Base-by-base conservation (phyloP, 2,113 vertebrate genomes). In the Holacanthus passer region DNA sequence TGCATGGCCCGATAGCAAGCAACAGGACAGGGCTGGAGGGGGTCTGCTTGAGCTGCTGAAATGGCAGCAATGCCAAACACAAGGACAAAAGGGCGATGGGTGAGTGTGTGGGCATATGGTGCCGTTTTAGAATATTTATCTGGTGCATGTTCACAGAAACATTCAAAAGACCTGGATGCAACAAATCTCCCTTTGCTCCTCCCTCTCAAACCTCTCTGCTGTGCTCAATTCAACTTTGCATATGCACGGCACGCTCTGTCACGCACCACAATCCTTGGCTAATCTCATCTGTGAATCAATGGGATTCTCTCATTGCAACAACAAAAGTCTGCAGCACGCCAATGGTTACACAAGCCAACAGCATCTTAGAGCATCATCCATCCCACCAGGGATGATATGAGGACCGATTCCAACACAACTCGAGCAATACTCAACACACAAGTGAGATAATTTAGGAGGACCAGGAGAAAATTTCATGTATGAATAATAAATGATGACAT, bases 261-360 rank as follows among this genome's bases (percentile, higher is more conserved):
- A 77, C 9, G 12, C 41, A 29, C 41, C 43, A 24, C 48, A 73
- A 79, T 66, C 71, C 74, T 35, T 50, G 66, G 56, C 58, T 89
- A 66, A 87, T 80, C 82, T 82, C 58, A 58, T 81, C 71, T 77
- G 62, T 43, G 82, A 87, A 84, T 73, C 82, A 53, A 41, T 58
- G 27, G 39, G 63, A 71, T 62, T 72, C 56, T 79, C 29, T 74
- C 68, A 47, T 27, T 47, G 35, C 45, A 62, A 69, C 50, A 59
- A 56, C 71, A 32, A 74, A 64, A 41, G 65, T 37, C 50, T 35
- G 39, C 32, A 29, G 43, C 73, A 47, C 19, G n/a, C 53, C 62
- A 69, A 10, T 55, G 59, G 77, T 60, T 50, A 66, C 31, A 64
- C 27, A 72, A 72, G 70, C 65, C 75, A 71, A 22, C 65, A 58